Evolutionary conservation across 2,888 invertebrate genomes (phyloP).

Genomic region (Aspidiotus rigidus): DNA sequence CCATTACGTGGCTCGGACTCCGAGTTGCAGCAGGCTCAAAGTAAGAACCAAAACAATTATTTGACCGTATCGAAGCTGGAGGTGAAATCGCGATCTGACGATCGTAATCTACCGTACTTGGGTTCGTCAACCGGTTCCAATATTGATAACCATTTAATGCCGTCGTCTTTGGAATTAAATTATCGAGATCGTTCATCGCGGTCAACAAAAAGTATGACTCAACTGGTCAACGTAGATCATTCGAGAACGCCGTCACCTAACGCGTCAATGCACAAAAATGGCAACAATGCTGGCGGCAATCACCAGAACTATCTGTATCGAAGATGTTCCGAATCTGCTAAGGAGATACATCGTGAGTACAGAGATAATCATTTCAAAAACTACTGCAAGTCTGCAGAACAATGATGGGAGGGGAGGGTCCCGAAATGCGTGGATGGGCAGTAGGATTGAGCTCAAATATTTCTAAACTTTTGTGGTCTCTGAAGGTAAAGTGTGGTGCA

Average conservation of each 20-base stretch:
- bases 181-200: slow-evolving; percentile 12
- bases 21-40: background rate
- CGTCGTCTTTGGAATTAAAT: slow-evolving; percentile 10
- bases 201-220: slow-evolving; percentile 32
- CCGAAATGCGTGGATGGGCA: no score
- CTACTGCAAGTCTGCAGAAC: no score
- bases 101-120: slow-evolving; percentile 21
- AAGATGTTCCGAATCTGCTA: slow-evolving; percentile 57
- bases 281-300: background rate
- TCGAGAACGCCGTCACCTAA: slow-evolving; percentile 25
- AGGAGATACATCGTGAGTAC: slow-evolving; percentile 47
- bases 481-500: no score
- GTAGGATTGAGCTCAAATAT: no score
- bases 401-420: no score
- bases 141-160: slow-evolving; percentile 13
- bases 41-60: slow-evolving; percentile 20
- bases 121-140: slow-evolving; percentile 15
- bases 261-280: slow-evolving; percentile 6
- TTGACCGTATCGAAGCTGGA: slow-evolving; percentile 19
- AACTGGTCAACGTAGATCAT: slow-evolving; percentile 19
- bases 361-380: background rate
- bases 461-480: no score
- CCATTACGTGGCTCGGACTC: slow-evolving; percentile 23
- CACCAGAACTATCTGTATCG: slow-evolving; percentile 40
- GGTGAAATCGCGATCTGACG: slow-evolving; percentile 23